Evolutionary conservation across 2,888 invertebrate genomes (phyloP), one percentile per base, ranked within the genome.

Genomic region (Tetranychus piercei): DNA sequence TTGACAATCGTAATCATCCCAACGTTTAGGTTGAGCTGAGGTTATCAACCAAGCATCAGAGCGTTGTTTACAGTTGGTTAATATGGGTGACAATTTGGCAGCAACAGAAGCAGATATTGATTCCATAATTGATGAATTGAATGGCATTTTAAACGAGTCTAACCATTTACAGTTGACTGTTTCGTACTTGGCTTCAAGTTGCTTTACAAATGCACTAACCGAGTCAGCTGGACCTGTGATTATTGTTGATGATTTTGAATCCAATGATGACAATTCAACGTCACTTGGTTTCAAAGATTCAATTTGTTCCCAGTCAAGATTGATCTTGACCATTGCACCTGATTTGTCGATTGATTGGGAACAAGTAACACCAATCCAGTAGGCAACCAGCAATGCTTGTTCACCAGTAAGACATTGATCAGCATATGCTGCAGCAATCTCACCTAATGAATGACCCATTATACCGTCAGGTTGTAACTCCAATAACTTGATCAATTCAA

Each of bases 31-130:
- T n/a, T 20, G 44, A 43, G 45, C 45, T 23, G 72, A 72, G 1
- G 72, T 72, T 89, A 79, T 87, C 87, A 22, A 96, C 97, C 72
- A 97, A 86, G 81, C 89, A 88, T 79, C 86, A 84, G 78, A 94
- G n/a, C 71, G 71, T 71, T 34, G 34, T 34, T 34, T 34, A 34
- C 34, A 34, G 34, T 34, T 34, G 34, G 34, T 34, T 4, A 34
- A 4, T 3, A 34, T 34, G 34, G 34, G 34, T 34, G 34, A 34
- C 34, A 34, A 34, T 34, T 34, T 34, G 34, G 34, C 0, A 0
- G 81, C 34, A 34, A 34, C 34, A 34, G 34, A 34, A 34, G 4
- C 34, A 34, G 34, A 5, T 34, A 34, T 34, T 34, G 34, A 34
- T 34, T 34, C 34, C 34, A 34, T 34, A 34, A 34, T 20, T 44